phyloP scores from a whole-genome alignment of 2,888 invertebrate genomes.

The Eupeodes latifasciatus region DNA sequence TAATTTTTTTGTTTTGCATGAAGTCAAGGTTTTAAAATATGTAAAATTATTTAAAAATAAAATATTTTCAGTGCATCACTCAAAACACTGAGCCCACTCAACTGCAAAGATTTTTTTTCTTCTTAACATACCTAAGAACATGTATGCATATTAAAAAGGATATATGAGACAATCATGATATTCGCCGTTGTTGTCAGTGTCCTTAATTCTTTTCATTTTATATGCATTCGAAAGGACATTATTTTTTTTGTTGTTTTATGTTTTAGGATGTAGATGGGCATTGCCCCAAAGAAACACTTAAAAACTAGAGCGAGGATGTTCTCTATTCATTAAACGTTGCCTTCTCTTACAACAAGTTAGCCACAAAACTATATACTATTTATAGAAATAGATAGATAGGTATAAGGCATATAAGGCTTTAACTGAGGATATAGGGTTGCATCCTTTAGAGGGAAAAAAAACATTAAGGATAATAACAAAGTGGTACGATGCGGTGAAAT shows the following conservation, averaged over 20 bases:
- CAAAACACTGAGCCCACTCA: constrained; percentile 47
- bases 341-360: constrained; percentile 12
- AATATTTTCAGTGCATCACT: background rate
- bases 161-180: constrained; percentile 37
- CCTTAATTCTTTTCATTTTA: constrained; percentile 55
- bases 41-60: background rate
- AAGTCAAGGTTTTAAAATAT: constrained; percentile 22
- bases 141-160: constrained; percentile 41
- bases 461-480: background rate
- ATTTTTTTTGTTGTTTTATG: background rate
- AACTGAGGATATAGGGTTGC: constrained; percentile 3
- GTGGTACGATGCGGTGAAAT: background rate
- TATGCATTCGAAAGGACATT: constrained; percentile 61
- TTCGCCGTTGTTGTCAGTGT: constrained; percentile 53
- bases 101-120: constrained; percentile 57
- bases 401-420: no score
- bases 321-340: constrained; percentile 38
- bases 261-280: constrained; percentile 8
- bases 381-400: background rate
- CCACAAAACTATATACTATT: background rate
- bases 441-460: background rate
- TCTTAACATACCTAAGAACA: background rate
- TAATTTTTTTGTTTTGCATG: background rate
- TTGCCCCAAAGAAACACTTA: constrained; percentile 46
- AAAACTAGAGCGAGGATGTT: constrained; percentile 70